Evolutionary conservation across 2,888 invertebrate genomes (phyloP), one percentile per base, ranked within the genome.

Genomic region (Tanytarsus gracilentus): DNA sequence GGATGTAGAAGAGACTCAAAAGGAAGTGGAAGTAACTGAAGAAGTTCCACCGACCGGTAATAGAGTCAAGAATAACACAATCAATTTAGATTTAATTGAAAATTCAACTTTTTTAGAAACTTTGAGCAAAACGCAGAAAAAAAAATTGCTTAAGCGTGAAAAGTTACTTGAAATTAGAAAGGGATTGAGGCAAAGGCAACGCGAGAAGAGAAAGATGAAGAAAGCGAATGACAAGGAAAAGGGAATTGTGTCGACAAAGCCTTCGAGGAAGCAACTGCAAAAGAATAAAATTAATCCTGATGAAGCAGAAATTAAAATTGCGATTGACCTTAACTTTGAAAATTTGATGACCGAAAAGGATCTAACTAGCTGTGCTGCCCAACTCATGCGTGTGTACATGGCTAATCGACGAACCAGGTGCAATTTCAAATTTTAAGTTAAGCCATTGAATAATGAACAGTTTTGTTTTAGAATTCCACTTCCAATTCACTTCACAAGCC

Each of bases 291-390:
- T 86, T 77, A 79, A 80, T 44, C 78, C 81, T 63, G 83, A 85
- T 62, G 75, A 77, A 55, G 86, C 84, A 69, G 84, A 82, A 73
- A 78, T 82, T 59, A 79, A 78, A 59, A 78, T 97, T 14, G 86
- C 86, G 14, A 82, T 98, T 65, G 97, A 98, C 71, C 81, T 95
- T 68, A 89, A 91, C 68, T 96, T 93, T 72, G 93, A 94, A 69
- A 79, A 89, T 64, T 76, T 90, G 53, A 98, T 98, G 97, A 85
- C 82, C 63, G 88, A 88, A 64, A 86, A 85, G 76, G 94, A 95
- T 70, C 80, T 94, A 67, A 84, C 82, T 62, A 93, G 93, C 77
- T 84, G 92, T 65, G 84, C 88, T 8, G 93, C 94, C 71, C 97
- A 97, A 76, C 81, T 96, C 65, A 78, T 91, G 64, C 79, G 92